Conservation (phyloP, 2,797 vertebrate species). For the Melopsittacus undulatus region DNA sequence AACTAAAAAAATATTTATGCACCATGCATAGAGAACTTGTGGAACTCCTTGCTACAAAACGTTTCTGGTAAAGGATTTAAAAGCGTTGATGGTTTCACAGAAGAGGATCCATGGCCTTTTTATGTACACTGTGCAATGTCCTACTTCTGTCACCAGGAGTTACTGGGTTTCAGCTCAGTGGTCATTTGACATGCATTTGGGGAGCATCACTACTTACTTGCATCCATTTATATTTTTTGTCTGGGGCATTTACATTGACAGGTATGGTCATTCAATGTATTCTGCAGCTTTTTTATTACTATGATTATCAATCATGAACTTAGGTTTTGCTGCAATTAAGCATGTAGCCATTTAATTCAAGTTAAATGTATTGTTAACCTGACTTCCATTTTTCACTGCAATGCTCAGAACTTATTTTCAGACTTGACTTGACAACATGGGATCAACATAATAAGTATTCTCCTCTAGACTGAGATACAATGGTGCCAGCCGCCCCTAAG, state of each 20-base stretch:
- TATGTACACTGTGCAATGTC: neutral
- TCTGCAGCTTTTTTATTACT: neutral
- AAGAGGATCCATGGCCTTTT: neutral
- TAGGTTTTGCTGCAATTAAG: neutral
- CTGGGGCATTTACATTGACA: neutral
- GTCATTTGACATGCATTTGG: neutral
- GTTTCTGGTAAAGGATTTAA: neutral
- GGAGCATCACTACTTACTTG: neutral
- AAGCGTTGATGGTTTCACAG: rapidly evolving
- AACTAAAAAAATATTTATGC: neutral
- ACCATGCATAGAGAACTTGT: neutral
- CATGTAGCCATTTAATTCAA: neutral
- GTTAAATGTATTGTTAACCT: neutral
- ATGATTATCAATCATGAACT: neutral
- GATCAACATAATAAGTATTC: neutral
- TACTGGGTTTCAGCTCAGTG: neutral
- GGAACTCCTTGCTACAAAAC: neutral
- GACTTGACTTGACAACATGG: neutral
- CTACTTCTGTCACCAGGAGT: neutral
- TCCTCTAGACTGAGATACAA: neutral
- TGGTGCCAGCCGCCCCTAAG: neutral
- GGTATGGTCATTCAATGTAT: neutral
- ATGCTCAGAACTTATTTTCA: neutral
- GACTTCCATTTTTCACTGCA: neutral
- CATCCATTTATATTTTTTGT: neutral